Evolutionary conservation across 2,797 vertebrate species (phyloP).

Genomic region (Phrynocephalus guinanensis): DNA sequence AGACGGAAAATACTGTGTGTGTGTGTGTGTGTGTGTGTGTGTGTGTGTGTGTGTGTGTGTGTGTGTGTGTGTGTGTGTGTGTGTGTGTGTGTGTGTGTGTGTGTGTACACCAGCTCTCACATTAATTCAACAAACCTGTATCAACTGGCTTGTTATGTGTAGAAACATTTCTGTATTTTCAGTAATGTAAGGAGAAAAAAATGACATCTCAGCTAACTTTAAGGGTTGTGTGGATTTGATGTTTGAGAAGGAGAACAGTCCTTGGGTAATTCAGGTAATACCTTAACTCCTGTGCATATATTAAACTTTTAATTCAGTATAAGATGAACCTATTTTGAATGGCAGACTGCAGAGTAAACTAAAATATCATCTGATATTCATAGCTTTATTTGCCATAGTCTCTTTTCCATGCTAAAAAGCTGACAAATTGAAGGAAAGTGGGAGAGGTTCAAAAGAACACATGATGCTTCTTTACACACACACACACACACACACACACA

Average conservation of each 20-base stretch:
- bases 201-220: not conserved
- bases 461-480: not conserved
- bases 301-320: conserved; percentile 9
- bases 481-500: not conserved
- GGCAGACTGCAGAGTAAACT: conserved; percentile 15
- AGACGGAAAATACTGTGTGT: too few relatives aligned
- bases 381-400: not conserved
- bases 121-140: too few relatives aligned
- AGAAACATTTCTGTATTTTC: not conserved
- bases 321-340: conserved; percentile 6
- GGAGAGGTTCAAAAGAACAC: not conserved
- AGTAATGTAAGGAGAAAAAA: not conserved
- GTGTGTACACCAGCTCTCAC: too few relatives aligned
- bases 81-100: too few relatives aligned
- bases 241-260: not conserved
- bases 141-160: not conserved
- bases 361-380: not conserved
- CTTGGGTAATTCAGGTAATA: conserved; percentile 16
- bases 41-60: too few relatives aligned
- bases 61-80: too few relatives aligned
- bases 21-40: too few relatives aligned
- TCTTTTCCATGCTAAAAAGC: conserved; percentile 5
- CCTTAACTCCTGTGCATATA: not conserved
- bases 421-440: conserved; percentile 18
- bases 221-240: not conserved